phyloP scores from a whole-genome alignment of 2,797 vertebrate genomes.

The Sebastolobus alascanus region DNA sequence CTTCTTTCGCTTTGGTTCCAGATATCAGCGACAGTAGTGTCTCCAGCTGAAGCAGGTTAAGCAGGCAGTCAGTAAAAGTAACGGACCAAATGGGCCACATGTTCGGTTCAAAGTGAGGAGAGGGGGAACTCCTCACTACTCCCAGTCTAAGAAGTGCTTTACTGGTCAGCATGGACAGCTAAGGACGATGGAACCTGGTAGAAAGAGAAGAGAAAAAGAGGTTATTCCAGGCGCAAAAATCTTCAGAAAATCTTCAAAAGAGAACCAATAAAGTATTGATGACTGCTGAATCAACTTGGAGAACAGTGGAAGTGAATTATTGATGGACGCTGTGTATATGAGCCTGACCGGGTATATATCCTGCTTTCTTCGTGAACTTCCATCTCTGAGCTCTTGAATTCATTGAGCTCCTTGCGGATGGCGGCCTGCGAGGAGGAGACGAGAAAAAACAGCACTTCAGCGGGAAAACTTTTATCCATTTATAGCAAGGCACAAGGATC shows the following conservation, averaged over 20 bases:
- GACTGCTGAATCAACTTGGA: conserved; percentile 27
- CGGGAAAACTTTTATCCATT: neutral
- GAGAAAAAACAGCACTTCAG: conserved; percentile 38
- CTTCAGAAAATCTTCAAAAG: neutral
- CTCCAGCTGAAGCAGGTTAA: conserved; percentile 6
- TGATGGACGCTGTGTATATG: conserved; percentile 15
- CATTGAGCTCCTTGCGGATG: conserved; percentile 97
- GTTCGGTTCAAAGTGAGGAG: conserved; percentile 1
- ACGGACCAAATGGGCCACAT: conserved; percentile 11
- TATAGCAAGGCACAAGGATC: conserved; percentile 10
- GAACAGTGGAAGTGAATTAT: conserved; percentile 41
- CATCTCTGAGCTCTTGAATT: conserved; percentile 99
- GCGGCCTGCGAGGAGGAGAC: conserved; percentile 88
- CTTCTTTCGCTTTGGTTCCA: conserved; percentile 28
- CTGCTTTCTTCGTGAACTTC: conserved; percentile 95
- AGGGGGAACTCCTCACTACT: neutral
- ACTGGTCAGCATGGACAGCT: conserved; percentile 52
- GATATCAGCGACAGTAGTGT: neutral
- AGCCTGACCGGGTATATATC: conserved; percentile 92
- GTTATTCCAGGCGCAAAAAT: neutral
- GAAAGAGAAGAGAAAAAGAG: neutral
- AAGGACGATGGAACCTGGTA: conserved; percentile 94
- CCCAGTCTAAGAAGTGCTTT: conserved; percentile 44
- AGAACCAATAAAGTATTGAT: conserved; percentile 23
- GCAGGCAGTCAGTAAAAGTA: conserved; percentile 27